These are phyloP conservation scores for Drosophila pseudotalamancana DNA, from an alignment of 2,888 invertebrate species.

Conservation along the genomic window DNA sequence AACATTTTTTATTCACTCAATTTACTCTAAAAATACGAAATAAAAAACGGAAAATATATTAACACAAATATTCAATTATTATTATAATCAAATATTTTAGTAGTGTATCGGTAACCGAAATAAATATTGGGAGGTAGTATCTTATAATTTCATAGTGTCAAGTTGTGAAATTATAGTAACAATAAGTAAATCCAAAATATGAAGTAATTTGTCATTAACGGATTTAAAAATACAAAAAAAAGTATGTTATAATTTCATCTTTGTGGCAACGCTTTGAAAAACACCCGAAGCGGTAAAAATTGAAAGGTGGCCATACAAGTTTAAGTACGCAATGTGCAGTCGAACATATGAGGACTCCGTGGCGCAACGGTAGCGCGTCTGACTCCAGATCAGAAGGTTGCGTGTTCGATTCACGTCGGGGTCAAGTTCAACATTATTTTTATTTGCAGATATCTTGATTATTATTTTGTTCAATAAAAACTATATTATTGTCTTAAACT, in stretches of 20 bases:
- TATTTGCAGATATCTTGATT: background rate
- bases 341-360: conserved; percentile 56
- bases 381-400: conserved; percentile 80
- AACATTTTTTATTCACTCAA: too few relatives aligned
- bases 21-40: too few relatives aligned
- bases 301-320: conserved; percentile 6
- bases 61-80: too few relatives aligned
- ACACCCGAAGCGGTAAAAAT: background rate
- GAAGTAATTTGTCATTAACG: background rate
- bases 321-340: conserved; percentile 19
- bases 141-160: too few relatives aligned
- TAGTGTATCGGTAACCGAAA: too few relatives aligned
- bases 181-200: background rate
- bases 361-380: conserved; percentile 78
- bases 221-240: background rate
- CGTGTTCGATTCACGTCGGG: conserved; percentile 80
- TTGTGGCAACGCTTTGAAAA: conserved; percentile 11
- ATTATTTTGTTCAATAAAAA: background rate
- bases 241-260: background rate
- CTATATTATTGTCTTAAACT: too few relatives aligned
- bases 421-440: conserved; percentile 37
- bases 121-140: too few relatives aligned
- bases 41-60: too few relatives aligned
- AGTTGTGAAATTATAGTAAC: too few relatives aligned
- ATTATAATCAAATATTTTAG: too few relatives aligned